These are phyloP conservation scores for Cydia splendana DNA, from an alignment of 1,140 invertebrate genomes.

Conservation along the genomic window DNA sequence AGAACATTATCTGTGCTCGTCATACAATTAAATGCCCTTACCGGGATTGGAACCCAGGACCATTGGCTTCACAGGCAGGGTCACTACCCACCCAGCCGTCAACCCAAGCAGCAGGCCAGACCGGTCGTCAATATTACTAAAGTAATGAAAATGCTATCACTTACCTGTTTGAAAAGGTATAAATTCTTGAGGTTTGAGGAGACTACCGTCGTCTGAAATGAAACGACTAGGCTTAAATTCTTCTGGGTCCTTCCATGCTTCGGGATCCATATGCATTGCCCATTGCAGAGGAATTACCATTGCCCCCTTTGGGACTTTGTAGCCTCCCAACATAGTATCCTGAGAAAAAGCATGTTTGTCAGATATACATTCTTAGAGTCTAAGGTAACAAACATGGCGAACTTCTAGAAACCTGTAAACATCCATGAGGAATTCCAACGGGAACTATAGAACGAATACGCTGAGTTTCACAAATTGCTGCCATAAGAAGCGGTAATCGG, in stretches of 20 bases:
- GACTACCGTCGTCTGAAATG: constrained; percentile 82
- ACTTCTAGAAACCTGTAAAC: constrained; percentile 76
- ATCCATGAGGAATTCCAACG: constrained; percentile 90
- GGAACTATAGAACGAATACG: constrained; percentile 89
- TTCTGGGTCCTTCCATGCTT: constrained; percentile 86
- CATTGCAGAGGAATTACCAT: constrained; percentile 89
- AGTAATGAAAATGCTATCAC: neutral
- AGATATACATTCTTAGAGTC: constrained; percentile 32
- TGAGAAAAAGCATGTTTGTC: constrained; percentile 52
- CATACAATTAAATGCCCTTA: too few species aligned
- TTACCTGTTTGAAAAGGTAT: constrained; percentile 91
- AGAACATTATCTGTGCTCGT: too few species aligned
- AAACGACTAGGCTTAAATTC: constrained; percentile 88
- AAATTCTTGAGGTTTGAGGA: constrained; percentile 85
- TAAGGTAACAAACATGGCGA: neutral
- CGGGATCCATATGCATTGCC: constrained; percentile 89
- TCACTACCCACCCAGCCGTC: too few species aligned
- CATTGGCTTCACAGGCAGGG: too few species aligned
- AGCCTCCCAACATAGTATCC: constrained; percentile 83
- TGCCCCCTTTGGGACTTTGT: constrained; percentile 80
- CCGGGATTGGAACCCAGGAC: too few species aligned
- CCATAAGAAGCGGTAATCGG: constrained; percentile 66
- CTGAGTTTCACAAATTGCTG: constrained; percentile 85
- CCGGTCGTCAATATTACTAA: neutral
- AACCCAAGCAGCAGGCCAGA: too few species aligned